These are phyloP conservation scores for Lithophane socia DNA, from an alignment of 2,888 invertebrate genomes.

Conservation along the genomic window DNA sequence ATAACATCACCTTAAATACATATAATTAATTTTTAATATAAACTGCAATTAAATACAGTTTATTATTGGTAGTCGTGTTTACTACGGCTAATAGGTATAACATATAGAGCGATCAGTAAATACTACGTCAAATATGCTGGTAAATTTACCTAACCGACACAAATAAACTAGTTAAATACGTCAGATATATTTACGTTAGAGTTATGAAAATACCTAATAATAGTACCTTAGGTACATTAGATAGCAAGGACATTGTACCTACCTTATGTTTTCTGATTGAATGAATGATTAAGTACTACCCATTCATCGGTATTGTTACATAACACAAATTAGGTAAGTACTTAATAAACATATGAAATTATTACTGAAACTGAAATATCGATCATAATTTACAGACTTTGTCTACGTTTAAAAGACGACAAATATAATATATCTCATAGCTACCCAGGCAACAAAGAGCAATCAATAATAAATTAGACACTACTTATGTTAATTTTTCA, in stretches of 20 bases:
- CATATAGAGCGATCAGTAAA: constrained; percentile 48
- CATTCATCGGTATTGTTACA: neutral
- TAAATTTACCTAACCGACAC: constrained; percentile 33
- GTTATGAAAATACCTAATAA: constrained; percentile 45
- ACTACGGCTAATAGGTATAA: constrained; percentile 19
- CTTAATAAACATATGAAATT: neutral
- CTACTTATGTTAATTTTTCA: neutral
- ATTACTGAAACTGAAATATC: neutral
- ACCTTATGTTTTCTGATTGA: constrained; percentile 5
- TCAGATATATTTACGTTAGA: constrained; percentile 39
- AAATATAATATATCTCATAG: neutral
- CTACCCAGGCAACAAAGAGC: too few species aligned
- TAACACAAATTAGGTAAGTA: neutral
- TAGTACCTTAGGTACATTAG: too few species aligned
- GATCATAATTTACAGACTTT: constrained; percentile 4
- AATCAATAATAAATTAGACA: constrained; percentile 7
- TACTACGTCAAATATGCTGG: constrained; percentile 44
- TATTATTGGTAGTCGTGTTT: constrained; percentile 31
- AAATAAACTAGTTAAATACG: constrained; percentile 49
- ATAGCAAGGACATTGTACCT: constrained; percentile 31
- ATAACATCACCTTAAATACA: constrained; percentile 28
- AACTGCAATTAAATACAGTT: constrained; percentile 40
- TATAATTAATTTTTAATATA: constrained; percentile 33
- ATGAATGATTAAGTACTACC: neutral
- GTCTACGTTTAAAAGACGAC: neutral